Evolutionary conservation across 2,797 vertebrate species (phyloP), one percentile per base, ranked within the genome.

Genomic region (Choloepus didactylus): DNA sequence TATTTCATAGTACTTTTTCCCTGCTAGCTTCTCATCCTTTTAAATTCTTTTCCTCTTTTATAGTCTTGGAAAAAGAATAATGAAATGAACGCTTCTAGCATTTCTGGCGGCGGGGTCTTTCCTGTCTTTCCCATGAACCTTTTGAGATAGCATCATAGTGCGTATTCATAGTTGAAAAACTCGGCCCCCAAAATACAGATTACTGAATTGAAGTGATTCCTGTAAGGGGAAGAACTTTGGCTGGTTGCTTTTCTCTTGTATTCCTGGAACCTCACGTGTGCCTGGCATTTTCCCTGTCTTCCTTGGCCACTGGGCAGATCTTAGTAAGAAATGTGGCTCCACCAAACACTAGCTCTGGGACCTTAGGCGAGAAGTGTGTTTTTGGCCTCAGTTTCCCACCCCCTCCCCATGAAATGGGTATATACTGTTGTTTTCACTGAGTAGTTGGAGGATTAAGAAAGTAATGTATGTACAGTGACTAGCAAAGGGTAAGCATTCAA

Each of bases 141-240:
- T 80, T 46, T 27, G 62, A 83, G 89, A 54, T 80, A 85, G 23
- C 41, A 66, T 95, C 6, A 4, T 54, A 73, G 23, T 91, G 88
- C 72, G 89, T 91, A n/a, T 79, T 88, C 59, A 35, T 60, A 81
- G 69, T 35, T 70, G 29, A 54, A 93, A 91, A 89, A 56, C 56
- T 59, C 29, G 72, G 51, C 19, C 1, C 12, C 23, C 60, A 3
- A 76, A 89, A 60, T 56, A 49, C 11, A 76, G 59, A 64, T 86
- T 25, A 38, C 18, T 70, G 67, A 88, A 70, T n/a, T 54, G 85
- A 86, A 62, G 31, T 81, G 46, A 86, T 25, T 16, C 16, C 49
- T 79, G 15, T 29, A 7, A n/a, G 49, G 21, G 73, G 91, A 91
- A 64, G 66, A 83, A 59, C 5, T 51, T 7, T 72, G 84, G 38